Base-by-base conservation (phyloP, 2,113 vertebrate species). In the Phyllostomus discolor region DNA sequence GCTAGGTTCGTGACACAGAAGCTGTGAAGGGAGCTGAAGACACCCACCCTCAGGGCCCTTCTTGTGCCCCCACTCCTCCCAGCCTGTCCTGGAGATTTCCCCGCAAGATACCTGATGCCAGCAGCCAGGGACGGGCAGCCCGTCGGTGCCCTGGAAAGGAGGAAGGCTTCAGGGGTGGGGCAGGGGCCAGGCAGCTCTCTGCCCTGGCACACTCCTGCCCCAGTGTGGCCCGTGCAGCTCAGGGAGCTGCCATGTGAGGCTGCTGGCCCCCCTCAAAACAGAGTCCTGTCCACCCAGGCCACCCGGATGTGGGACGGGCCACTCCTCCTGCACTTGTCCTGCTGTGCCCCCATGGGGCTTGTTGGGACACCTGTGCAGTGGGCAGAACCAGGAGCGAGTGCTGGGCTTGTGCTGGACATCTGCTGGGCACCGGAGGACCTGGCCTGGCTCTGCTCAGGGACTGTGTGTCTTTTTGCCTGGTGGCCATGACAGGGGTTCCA, bases 101-200 rank as follows among this genome's bases (percentile, higher is more conserved):
- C 80, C 52, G 6, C 15, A 90, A 89, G 10, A 43, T 99, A 99
- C 99, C 99, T 99, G 99, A 96, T 99, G 99, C 99, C 99, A 99
- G 98, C 99, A 99, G 98, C 99, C 99, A 95, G 99, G 99, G 98
- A 99, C 99, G 2, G 99, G 99, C 94, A 99, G 98, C 95, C 99
- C 99, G 0, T 99, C 99, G 5, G 99, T 99, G 80, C 99, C 99
- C 99, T 99, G 98, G 54, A 98, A 97, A 95, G 35, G 50, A 96
- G 90, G 33, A 73, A 48, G 54, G 5, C 38, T 79, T 92, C 50
- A 84, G 69, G 62, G 84, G 24, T 7, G 4, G 64, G 41, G 31
- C 2, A 1, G 19, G 59, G 19, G 6, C 38, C 19, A 46, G 10
- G 35, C 17, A 15, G 24, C 31, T 66, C 4, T 35, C 48, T 28